Base-by-base conservation (phyloP, 1,140 invertebrate species). In the Gryllus bimaculatus region DNA sequence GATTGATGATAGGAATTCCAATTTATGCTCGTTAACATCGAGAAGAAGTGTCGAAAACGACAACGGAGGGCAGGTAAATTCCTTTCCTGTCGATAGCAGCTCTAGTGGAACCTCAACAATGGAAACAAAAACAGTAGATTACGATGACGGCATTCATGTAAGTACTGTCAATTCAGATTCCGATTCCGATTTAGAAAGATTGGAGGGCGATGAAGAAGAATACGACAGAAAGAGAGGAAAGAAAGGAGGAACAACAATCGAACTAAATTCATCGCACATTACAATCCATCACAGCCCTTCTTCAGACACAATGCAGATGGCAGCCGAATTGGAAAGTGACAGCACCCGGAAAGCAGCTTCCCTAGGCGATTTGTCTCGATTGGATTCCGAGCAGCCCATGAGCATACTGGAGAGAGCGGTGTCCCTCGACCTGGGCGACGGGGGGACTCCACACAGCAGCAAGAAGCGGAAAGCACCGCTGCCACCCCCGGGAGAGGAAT, bases 281-380 rank as follows among this genome's bases (percentile, higher is more conserved):
- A 93, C 91, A 5, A 91, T 93, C 54, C 92, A 93, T 83, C 91
- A 92, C 82, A 90, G 89, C 8, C 89, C 90, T 5, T 89, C 89
- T 47, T 86, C 86, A 20, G 85, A 86, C 47, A 87, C 90, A n/a
- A 87, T 88, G 78, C 86, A 88, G 5, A 66, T 66, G 54, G 18
- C 54, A 7, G 54, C 54, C 18, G 88, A 90, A 8, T 84, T 88
- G 48, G 83, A 88, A 5, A 89, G 90, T 79, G 90, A 92, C 80
- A 89, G 90, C 81, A 92, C 91, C 82, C 87, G 93, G 47, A 94
- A 93, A 87, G 93, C 93, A 5, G 92, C 93, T 0, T 95, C 93
- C 78, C 86, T 95, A 6, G 93, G 93, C 7, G 94, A 95, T 85
- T 85, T 95, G 48, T 93, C 93, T 0, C 91, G 91, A 84, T 90